phyloP scores from a whole-genome alignment of 2,797 vertebrate species.

The Leucoraja ocellata region DNA sequence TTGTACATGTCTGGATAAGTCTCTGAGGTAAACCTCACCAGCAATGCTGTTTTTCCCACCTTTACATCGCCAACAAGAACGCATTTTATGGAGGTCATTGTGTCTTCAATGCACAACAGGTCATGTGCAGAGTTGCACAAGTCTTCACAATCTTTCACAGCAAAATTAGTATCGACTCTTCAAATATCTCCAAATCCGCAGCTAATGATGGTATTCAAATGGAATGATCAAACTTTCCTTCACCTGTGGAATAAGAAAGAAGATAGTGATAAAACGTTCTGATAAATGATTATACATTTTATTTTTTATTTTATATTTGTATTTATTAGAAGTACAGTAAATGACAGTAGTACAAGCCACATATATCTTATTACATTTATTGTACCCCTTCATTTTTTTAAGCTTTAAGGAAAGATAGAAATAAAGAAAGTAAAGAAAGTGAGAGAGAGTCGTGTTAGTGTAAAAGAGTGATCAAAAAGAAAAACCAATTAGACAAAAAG shows the following conservation, averaged over 20 bases:
- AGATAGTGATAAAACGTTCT: neutral
- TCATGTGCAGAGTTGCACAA: neutral
- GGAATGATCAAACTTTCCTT: neutral
- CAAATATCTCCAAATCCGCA: neutral
- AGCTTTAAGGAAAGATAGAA: too few relatives aligned
- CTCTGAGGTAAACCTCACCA: constrained; percentile 91
- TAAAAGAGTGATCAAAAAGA: too few relatives aligned
- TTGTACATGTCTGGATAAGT: constrained; percentile 86
- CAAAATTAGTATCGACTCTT: neutral
- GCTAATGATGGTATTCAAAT: neutral
- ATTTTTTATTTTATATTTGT: too few relatives aligned
- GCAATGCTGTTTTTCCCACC: constrained; percentile 85
- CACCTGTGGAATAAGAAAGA: neutral
- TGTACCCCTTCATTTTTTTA: too few relatives aligned
- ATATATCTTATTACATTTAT: too few relatives aligned
- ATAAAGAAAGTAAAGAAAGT: too few relatives aligned
- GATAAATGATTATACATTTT: neutral
- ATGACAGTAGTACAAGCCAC: too few relatives aligned
- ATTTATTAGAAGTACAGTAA: too few relatives aligned
- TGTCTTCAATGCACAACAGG: neutral
- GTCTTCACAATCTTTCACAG: neutral
- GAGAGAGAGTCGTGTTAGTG: too few relatives aligned
- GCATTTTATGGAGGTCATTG: constrained; percentile 82
- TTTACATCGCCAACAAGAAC: constrained; percentile 88
- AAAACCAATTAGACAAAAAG: too few relatives aligned